Percentiles rank a stretch among this genome's conserved stretches.
Conservation (phyloP, 2,113 vertebrate species). For the Apaloderma vittatum region DNA sequence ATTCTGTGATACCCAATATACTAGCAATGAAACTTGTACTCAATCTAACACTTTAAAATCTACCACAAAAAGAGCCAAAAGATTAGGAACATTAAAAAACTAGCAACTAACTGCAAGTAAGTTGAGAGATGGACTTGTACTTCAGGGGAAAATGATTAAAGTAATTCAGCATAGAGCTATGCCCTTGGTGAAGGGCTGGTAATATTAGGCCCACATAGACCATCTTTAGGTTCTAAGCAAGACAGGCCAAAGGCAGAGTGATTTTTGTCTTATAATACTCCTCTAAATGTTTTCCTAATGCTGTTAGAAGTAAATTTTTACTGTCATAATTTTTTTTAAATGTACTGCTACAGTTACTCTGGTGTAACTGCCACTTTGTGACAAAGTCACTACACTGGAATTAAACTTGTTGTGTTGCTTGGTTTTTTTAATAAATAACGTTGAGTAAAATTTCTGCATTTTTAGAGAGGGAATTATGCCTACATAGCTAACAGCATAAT, state of each 20-base stretch:
- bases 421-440: neutral
- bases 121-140: neutral
- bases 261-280: neutral
- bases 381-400: neutral
- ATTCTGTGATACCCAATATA: neutral
- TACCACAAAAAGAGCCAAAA: neutral
- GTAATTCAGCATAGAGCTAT: neutral
- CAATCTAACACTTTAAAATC: neutral
- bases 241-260: neutral
- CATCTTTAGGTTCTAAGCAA: neutral
- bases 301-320: neutral
- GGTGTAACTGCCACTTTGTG: neutral
- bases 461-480: neutral
- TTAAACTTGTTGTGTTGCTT: fast-evolving
- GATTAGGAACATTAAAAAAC: neutral
- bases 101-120: neutral
- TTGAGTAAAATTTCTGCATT: neutral
- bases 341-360: neutral
- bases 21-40: neutral
- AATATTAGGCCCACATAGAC: neutral
- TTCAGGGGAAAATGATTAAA: neutral
- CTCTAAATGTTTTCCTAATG: neutral
- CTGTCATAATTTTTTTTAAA: fast-evolving
- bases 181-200: neutral
- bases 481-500: neutral